Evolutionary conservation across 1,140 invertebrate genomes (phyloP).

Genomic region (Penaeus chinensis): DNA sequence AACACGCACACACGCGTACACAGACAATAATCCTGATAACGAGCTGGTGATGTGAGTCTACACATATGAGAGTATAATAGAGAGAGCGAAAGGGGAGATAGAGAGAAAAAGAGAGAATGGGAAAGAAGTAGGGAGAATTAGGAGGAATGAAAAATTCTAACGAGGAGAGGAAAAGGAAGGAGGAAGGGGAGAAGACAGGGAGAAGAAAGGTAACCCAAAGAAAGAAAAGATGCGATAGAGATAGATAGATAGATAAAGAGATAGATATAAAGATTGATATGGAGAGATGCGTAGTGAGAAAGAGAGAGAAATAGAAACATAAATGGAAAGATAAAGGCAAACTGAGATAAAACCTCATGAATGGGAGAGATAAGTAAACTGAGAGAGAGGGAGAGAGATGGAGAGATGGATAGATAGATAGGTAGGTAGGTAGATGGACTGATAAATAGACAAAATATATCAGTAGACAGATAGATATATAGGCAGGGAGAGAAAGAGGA

Average conservation of each 20-base stretch:
- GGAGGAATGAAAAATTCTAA: too few relatives aligned
- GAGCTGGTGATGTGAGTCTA: neutral
- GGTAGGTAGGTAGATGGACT: neutral
- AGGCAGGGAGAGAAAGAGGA: neutral
- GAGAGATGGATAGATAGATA: neutral
- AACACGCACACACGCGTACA: too few relatives aligned
- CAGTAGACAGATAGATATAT: neutral
- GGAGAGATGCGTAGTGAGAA: neutral
- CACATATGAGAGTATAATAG: neutral
- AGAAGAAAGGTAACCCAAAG: neutral
- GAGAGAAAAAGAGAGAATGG: neutral
- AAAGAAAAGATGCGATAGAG: neutral
- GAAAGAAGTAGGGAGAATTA: neutral
- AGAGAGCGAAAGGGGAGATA: neutral
- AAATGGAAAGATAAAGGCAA: too few relatives aligned
- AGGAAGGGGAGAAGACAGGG: neutral
- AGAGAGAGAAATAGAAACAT: neutral
- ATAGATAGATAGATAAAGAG: neutral
- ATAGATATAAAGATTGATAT: neutral
- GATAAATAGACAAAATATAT: neutral
- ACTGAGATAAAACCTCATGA: too few relatives aligned
- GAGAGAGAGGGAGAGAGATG: constrained; percentile 3
- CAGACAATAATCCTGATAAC: too few relatives aligned
- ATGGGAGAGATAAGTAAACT: too few relatives aligned
- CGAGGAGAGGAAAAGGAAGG: too few relatives aligned